Conservation (phyloP, 2,797 vertebrate genomes). For the Neosalanx taihuensis region DNA sequence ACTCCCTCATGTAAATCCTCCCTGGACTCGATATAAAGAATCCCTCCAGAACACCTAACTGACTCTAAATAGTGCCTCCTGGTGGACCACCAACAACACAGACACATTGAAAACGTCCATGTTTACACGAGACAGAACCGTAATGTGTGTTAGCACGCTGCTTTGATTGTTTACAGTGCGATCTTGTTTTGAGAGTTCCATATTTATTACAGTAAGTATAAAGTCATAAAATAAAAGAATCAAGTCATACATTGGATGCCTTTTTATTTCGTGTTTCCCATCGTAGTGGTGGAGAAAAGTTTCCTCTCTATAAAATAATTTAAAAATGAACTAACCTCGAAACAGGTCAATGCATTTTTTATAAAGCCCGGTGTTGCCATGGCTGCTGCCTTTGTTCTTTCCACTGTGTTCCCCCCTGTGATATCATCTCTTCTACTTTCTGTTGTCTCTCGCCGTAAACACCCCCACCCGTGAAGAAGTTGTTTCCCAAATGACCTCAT, state of each 20-base stretch:
- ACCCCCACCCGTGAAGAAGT: neutral
- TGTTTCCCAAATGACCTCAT: neutral
- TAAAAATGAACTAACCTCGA: neutral
- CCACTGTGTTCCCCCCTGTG: too few relatives aligned
- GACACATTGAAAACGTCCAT: slow-evolving; percentile 13
- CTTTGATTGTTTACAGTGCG: slow-evolving; percentile 47
- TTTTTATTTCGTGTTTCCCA: slow-evolving; percentile 3
- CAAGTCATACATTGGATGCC: neutral
- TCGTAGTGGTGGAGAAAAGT: neutral
- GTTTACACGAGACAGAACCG: slow-evolving; percentile 56
- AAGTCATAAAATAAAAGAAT: slow-evolving; percentile 36
- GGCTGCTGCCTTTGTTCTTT: neutral
- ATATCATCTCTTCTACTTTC: too few relatives aligned
- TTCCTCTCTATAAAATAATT: neutral
- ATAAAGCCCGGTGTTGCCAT: neutral
- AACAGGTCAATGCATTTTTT: neutral
- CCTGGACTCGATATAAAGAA: slow-evolving; percentile 57
- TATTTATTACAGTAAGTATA: slow-evolving; percentile 11
- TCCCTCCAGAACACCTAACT: slow-evolving; percentile 33
- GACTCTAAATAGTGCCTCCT: slow-evolving; percentile 59
- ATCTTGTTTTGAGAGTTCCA: slow-evolving; percentile 32
- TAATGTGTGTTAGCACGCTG: slow-evolving; percentile 35
- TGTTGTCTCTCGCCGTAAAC: too few relatives aligned
- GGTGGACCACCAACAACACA: slow-evolving; percentile 15
- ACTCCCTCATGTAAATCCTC: slow-evolving; percentile 48